Evolutionary conservation across 1,140 invertebrate species (phyloP).

Genomic region (Spodoptera litura): DNA sequence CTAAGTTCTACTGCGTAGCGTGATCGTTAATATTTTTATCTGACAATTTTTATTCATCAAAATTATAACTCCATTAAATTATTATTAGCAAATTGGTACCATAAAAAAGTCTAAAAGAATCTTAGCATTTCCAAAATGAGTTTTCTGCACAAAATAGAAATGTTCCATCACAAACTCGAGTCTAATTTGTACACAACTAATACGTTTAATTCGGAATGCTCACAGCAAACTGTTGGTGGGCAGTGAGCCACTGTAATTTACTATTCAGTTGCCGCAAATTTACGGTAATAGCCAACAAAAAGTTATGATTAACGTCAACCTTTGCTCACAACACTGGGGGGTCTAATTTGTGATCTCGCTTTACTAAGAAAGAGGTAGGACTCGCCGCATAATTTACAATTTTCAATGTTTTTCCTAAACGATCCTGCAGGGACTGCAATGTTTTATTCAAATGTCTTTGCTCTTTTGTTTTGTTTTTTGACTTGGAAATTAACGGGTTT

Average conservation of each 20-base stretch:
- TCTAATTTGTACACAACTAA: not conserved
- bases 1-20: too few species aligned
- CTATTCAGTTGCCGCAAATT: constrained; percentile 36
- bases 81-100: too few species aligned
- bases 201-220: not conserved
- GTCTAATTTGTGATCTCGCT: constrained; percentile 32
- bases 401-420: constrained; percentile 2
- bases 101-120: too few species aligned
- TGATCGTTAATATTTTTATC: too few species aligned
- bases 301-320: constrained; percentile 45
- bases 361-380: constrained; percentile 8
- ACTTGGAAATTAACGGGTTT: too few species aligned
- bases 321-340: constrained; percentile 9
- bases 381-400: not conserved
- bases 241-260: constrained; percentile 32
- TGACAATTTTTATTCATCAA: too few species aligned
- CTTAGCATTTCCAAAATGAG: too few species aligned
- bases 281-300: constrained; percentile 48
- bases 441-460: constrained; percentile 23
- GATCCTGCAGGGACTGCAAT: not conserved
- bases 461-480: constrained; percentile 4
- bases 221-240: not conserved
- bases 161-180: too few species aligned
- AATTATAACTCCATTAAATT: too few species aligned
- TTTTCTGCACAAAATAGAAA: too few species aligned